Evolutionary conservation across 2,888 invertebrate species (phyloP).

Genomic region (Thereva unica): DNA sequence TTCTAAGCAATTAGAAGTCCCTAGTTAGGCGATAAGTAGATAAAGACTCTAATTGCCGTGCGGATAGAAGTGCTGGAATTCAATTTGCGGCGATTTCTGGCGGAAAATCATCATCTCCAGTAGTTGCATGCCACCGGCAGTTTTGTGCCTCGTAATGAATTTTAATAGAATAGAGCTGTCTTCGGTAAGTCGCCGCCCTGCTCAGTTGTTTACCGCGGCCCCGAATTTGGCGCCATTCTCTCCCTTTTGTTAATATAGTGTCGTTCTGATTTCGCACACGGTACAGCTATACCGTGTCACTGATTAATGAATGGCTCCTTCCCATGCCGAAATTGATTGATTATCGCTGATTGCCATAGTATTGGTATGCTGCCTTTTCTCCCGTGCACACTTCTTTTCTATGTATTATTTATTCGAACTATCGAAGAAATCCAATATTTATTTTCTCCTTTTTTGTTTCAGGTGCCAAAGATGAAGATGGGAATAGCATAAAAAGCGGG

Average conservation of each 20-base stretch:
- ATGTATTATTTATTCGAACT: too few species aligned
- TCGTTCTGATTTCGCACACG: slow-evolving; percentile 20
- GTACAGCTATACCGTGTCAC: slow-evolving; percentile 8
- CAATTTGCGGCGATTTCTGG: not conserved
- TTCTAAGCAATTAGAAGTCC: slow-evolving; percentile 9
- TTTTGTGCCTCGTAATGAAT: slow-evolving; percentile 35
- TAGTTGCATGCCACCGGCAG: not conserved
- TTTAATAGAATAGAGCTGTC: slow-evolving; percentile 38
- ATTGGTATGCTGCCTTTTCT: too few species aligned
- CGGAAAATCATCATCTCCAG: not conserved
- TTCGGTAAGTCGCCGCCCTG: slow-evolving; percentile 9
- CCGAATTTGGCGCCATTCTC: not conserved
- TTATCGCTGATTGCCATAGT: not conserved
- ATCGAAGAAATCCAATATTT: not conserved
- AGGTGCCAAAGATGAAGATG: slow-evolving; percentile 87
- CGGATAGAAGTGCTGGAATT: slow-evolving; percentile 1
- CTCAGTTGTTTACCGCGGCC: not conserved
- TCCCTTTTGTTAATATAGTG: not conserved
- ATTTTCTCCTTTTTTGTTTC: slow-evolving; percentile 49
- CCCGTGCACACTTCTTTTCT: too few species aligned
- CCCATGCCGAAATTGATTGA: slow-evolving; percentile 2
- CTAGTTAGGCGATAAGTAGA: not conserved
- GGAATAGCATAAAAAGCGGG: slow-evolving; percentile 58
- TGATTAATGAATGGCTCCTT: slow-evolving; percentile 20
- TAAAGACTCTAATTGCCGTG: not conserved